phyloP scores from a whole-genome alignment of 2,888 invertebrate species.

The Hyposoter didymator region DNA sequence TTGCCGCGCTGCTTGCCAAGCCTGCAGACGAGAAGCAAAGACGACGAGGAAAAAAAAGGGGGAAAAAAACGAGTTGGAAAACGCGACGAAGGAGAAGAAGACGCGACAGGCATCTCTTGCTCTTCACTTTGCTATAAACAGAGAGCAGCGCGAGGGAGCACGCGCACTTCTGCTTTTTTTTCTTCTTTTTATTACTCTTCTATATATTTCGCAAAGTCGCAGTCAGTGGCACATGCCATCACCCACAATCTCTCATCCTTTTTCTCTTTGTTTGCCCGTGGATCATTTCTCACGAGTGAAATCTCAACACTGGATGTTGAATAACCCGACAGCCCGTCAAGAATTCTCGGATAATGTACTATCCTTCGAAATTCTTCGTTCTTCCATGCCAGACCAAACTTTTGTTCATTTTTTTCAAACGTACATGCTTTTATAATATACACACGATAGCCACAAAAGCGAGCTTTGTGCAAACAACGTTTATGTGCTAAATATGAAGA shows the following conservation, averaged over 20 bases:
- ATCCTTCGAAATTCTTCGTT: constrained; percentile 45
- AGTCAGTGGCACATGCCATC: constrained; percentile 34
- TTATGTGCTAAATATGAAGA: neutral
- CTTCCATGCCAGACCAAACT: constrained; percentile 4
- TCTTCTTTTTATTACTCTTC: too few species aligned
- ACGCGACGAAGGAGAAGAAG: neutral
- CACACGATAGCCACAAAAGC: neutral
- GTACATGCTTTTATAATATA: constrained; percentile 12
- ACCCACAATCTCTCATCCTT: constrained; percentile 12
- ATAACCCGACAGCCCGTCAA: constrained; percentile 60
- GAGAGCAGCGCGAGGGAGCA: constrained; percentile 15
- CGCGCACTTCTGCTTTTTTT: constrained; percentile 17
- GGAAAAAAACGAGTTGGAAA: constrained; percentile 7
- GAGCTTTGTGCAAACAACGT: neutral
- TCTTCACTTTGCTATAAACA: constrained; percentile 42
- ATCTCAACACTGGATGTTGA: constrained; percentile 52
- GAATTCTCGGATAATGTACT: constrained; percentile 48
- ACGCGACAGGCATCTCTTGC: constrained; percentile 31
- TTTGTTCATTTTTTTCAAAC: constrained; percentile 5
- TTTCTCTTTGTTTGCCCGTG: constrained; percentile 38
- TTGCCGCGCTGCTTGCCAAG: constrained; percentile 69
- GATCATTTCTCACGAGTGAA: constrained; percentile 65
- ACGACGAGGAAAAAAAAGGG: constrained; percentile 6
- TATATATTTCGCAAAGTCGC: constrained; percentile 51
- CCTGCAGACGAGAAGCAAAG: constrained; percentile 56